phyloP scores from a whole-genome alignment of 2,888 invertebrate genomes.

The Caenorhabditis becei region DNA sequence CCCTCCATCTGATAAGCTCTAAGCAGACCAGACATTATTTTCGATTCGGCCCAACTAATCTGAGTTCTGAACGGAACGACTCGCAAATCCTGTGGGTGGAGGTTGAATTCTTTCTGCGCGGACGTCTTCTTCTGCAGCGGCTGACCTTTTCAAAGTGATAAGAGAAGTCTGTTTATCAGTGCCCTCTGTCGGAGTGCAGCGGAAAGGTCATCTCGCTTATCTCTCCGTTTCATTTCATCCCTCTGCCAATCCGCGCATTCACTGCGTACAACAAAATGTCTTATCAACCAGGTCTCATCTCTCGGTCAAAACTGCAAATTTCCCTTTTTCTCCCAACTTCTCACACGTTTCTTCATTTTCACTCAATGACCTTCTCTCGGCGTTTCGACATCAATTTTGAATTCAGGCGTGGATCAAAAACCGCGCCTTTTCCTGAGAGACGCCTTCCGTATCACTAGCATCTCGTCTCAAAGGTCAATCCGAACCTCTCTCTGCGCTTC shows the following conservation, averaged over 20 bases:
- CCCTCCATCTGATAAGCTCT: too few relatives aligned
- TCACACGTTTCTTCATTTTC: conserved; percentile 12
- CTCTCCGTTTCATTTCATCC: conserved; percentile 1
- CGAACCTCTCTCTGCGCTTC: conserved; percentile 13
- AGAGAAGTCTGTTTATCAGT: neutral
- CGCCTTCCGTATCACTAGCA: neutral
- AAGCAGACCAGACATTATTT: too few relatives aligned
- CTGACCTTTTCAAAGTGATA: neutral
- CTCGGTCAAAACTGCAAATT: conserved; percentile 14
- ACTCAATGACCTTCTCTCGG: conserved; percentile 5
- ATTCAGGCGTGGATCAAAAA: conserved; percentile 1
- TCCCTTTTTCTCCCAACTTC: neutral
- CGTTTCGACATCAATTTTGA: neutral
- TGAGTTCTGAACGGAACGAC: too few relatives aligned
- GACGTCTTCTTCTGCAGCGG: neutral
- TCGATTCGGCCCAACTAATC: too few relatives aligned
- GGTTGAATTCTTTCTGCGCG: too few relatives aligned
- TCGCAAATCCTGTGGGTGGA: too few relatives aligned
- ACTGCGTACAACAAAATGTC: neutral
- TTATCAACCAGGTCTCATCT: conserved; percentile 15
- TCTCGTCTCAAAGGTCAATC: conserved; percentile 9
- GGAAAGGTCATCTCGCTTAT: neutral
- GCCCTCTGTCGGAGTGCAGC: neutral
- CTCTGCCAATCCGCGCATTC: conserved; percentile 8
- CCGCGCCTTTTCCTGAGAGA: neutral